phyloP scores from a whole-genome alignment of 2,888 invertebrate genomes.

The Ophion ventricosus region DNA sequence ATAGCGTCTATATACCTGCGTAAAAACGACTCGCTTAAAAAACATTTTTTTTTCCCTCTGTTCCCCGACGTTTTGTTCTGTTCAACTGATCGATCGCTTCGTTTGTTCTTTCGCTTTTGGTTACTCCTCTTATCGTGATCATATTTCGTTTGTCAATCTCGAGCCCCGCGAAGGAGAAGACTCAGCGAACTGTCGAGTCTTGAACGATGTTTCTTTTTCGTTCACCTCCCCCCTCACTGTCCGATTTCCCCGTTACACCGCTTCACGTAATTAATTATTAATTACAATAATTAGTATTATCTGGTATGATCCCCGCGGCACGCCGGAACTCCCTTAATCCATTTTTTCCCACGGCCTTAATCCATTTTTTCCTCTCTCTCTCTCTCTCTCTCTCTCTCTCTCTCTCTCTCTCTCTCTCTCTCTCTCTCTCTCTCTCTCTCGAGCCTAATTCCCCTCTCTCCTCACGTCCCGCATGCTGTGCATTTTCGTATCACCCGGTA shows the following conservation, averaged over 20 bases:
- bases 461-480: constrained; percentile 23
- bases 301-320: constrained; percentile 78
- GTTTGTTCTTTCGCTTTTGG: constrained; percentile 55
- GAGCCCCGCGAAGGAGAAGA: constrained; percentile 16
- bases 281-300: constrained; percentile 78
- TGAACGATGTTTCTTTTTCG: not conserved
- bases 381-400: not conserved
- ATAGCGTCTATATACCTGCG: constrained; percentile 68
- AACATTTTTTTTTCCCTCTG: constrained; percentile 58
- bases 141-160: constrained; percentile 4
- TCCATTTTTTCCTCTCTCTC: not conserved
- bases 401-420: not conserved
- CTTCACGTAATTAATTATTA: constrained; percentile 75
- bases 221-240: constrained; percentile 52
- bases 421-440: constrained; percentile 59
- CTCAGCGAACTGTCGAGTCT: not conserved
- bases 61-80: constrained; percentile 44
- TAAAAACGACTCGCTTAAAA: constrained; percentile 73
- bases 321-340: constrained; percentile 68
- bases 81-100: constrained; percentile 38
- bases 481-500: constrained; percentile 45
- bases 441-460: constrained; percentile 63
- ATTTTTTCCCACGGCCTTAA: too few relatives aligned
- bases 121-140: constrained; percentile 12
- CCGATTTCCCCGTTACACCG: constrained; percentile 55